Evolutionary conservation across 2,888 invertebrate genomes (phyloP), one percentile per base, ranked within the genome.

Genomic region (Diadegma fenestrale): DNA sequence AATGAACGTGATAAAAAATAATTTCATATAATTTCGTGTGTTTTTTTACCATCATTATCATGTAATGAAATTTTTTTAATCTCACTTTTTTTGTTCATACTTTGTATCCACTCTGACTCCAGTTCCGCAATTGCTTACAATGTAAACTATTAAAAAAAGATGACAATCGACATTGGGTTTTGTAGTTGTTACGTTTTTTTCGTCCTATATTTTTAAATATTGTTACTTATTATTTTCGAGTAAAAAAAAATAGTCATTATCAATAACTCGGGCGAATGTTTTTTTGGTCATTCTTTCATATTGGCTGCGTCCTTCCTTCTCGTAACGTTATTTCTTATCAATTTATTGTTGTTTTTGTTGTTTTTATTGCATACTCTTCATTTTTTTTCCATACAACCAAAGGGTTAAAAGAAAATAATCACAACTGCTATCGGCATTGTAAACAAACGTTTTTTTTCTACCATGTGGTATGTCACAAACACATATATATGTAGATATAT

Each of bases 191-290:
- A 41, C 64, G n/a, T n/a, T 66, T 73, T 22, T 76, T 69, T 76
- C 51, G 48, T 81, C 68, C 69, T 81, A 81, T 72, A 80, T 80
- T 76, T 43, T 81, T 81, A 45, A 51, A 82, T 82, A 89, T 88
- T 81, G 71, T 82, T 88, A 81, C 86, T 90, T 85, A 72, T 88
- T 87, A 88, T 87, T 90, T 91, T 91, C 91, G 88, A 90, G 89
- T 88, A 89, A 84, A 84, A 86, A 85, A 82, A 86, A 66, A 26
- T 54, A 48, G 45, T 54, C 10, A 54, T 54, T 12, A 48, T 48
- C n/a, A 41, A 71, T 33, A 80, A 80, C 72, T 48, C 72, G 61
- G 64, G 61, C 63, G 69, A 73, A 30, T 73, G 45, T 81, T 68
- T n/a, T n/a, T n/a, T n/a, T 79, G 61, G 73, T 78, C 77, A 78